phyloP scores from a whole-genome alignment of 2,113 vertebrate genomes.

The Colinus virginianus region DNA sequence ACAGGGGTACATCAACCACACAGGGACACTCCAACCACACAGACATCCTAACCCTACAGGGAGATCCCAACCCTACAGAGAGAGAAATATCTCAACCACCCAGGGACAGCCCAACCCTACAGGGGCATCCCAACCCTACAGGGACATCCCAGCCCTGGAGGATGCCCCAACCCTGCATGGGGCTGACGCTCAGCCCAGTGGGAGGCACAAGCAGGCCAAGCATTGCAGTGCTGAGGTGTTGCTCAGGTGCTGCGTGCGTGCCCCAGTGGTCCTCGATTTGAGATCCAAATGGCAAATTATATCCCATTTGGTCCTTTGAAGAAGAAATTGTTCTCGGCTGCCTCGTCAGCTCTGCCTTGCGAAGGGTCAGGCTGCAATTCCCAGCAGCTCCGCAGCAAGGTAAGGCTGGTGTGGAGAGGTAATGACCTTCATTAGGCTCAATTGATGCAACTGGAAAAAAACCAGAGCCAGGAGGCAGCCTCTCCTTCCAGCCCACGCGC shows the following conservation, averaged over 20 bases:
- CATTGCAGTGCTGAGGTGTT: neutral
- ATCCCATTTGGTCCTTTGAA: neutral
- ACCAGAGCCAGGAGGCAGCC: neutral
- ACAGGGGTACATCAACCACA: too few relatives aligned
- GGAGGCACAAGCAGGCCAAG: neutral
- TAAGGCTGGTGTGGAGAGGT: neutral
- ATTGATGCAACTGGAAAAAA: constrained; percentile 26
- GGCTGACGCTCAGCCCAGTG: neutral
- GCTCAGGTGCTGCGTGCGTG: accelerated
- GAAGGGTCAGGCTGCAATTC: neutral
- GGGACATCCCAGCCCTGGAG: neutral
- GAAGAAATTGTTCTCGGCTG: neutral
- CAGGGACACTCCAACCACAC: neutral
- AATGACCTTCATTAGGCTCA: neutral
- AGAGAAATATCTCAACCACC: too few relatives aligned
- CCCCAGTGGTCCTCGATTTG: accelerated
- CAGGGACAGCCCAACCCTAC: too few relatives aligned
- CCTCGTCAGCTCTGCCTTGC: neutral
- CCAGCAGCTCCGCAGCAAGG: neutral
- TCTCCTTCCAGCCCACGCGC: neutral
- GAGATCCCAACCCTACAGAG: neutral
- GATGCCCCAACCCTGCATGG: neutral
- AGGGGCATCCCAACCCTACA: neutral
- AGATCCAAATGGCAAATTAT: neutral
- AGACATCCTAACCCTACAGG: too few relatives aligned